Evolutionary conservation across 2,888 invertebrate species (phyloP).

Genomic region (Eurytoma californica): DNA sequence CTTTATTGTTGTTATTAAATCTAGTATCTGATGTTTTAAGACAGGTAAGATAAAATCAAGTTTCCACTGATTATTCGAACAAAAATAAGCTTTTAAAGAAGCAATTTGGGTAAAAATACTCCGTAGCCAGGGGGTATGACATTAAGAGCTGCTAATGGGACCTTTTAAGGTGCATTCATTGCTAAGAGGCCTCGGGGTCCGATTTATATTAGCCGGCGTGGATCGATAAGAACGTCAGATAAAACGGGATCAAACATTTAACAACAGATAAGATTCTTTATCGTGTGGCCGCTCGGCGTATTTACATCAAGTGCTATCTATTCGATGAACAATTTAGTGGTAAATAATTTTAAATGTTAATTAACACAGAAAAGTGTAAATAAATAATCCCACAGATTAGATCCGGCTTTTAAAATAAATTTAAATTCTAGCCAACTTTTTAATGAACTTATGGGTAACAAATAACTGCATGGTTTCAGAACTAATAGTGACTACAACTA

Average conservation of each 20-base stretch:
- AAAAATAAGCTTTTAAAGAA: conserved; percentile 9
- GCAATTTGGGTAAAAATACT: conserved; percentile 21
- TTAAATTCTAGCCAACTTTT: too few species aligned
- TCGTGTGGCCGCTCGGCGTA: conserved; percentile 13
- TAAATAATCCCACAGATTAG: too few species aligned
- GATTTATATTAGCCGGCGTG: conserved; percentile 11
- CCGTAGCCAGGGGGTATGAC: neutral
- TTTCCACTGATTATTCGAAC: neutral
- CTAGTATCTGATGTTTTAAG: too few species aligned
- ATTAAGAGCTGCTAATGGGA: conserved; percentile 9
- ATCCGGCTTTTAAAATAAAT: too few species aligned
- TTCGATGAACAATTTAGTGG: neutral
- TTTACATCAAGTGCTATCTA: conserved; percentile 23
- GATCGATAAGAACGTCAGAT: conserved; percentile 64
- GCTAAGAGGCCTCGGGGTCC: conserved; percentile 1
- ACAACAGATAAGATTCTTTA: conserved; percentile 55
- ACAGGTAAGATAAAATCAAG: too few species aligned
- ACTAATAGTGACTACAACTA: too few species aligned
- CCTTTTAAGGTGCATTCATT: conserved; percentile 21
- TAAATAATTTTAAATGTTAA: neutral
- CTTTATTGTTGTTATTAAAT: neutral
- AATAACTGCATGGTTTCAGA: too few species aligned
- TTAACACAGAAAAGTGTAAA: too few species aligned
- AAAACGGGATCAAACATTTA: conserved; percentile 70
- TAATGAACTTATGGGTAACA: too few species aligned